Evolutionary conservation across 1,140 invertebrate genomes (phyloP).

Genomic region (Archivesica marissinica): DNA sequence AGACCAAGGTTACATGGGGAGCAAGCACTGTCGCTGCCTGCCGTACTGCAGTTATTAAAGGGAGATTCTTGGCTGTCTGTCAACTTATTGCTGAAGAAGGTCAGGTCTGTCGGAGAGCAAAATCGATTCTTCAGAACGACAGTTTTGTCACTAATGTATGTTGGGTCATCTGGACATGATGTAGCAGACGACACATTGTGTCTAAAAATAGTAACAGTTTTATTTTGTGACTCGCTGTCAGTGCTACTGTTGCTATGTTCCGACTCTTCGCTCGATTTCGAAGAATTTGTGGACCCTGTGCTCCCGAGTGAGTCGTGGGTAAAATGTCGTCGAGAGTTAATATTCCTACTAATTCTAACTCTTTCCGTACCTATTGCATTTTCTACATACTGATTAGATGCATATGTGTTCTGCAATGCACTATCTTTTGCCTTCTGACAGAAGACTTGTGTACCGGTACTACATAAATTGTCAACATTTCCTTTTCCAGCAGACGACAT

Average conservation of each 20-base stretch:
- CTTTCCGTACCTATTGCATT: not conserved
- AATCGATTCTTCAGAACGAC: not conserved
- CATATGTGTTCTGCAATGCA: not conserved
- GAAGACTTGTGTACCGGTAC: not conserved
- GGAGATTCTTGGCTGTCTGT: not conserved
- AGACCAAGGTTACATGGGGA: not conserved
- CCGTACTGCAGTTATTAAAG: slow-evolving; percentile 38
- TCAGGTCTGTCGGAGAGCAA: slow-evolving; percentile 47
- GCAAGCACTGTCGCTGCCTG: not conserved
- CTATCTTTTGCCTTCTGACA: not conserved
- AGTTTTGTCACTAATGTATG: not conserved
- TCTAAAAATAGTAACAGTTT: slow-evolving; percentile 40
- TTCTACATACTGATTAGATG: not conserved
- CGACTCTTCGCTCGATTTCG: not conserved
- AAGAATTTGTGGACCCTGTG: not conserved
- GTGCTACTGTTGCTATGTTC: not conserved
- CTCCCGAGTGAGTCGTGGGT: not conserved
- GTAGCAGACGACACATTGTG: not conserved
- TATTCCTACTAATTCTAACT: not conserved
- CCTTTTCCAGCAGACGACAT: slow-evolving; percentile 3
- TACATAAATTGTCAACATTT: not conserved
- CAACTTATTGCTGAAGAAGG: slow-evolving; percentile 46
- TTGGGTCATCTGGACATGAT: not conserved
- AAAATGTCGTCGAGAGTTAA: not conserved
- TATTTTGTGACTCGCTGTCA: slow-evolving; percentile 36